A percentile compares a stretch with the other conserved stretches of the same genome.
phyloP scores from a whole-genome alignment of 2,888 invertebrate species.

The Tuta absoluta region DNA sequence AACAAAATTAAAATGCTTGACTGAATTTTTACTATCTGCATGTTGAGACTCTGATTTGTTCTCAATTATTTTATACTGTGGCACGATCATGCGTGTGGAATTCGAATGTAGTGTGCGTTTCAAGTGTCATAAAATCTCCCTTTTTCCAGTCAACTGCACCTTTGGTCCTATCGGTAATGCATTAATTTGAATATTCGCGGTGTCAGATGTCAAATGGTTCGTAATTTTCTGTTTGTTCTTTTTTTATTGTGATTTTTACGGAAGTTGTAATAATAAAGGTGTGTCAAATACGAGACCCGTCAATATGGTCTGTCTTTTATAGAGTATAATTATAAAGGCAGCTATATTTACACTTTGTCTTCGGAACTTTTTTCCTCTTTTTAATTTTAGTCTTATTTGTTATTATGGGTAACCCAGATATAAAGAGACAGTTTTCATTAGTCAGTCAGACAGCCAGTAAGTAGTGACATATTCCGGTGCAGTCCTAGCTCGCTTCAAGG shows the following conservation, averaged over 20 bases:
- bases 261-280: constrained; percentile 49
- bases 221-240: constrained; percentile 74
- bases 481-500: too few species aligned
- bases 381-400: neutral
- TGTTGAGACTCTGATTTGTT: neutral
- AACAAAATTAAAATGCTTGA: neutral
- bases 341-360: neutral
- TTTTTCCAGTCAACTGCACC: constrained; percentile 69
- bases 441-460: too few species aligned
- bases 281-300: constrained; percentile 25
- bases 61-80: neutral
- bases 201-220: constrained; percentile 81
- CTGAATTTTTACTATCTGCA: neutral
- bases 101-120: constrained; percentile 34
- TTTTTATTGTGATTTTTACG: constrained; percentile 63
- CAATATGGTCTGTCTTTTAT: constrained; percentile 35
- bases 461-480: too few species aligned
- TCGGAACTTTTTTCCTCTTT: neutral
- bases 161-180: constrained; percentile 76
- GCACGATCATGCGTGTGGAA: neutral
- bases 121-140: constrained; percentile 66
- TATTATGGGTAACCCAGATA: too few species aligned
- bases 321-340: constrained; percentile 15
- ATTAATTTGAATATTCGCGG: constrained; percentile 82
- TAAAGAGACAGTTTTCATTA: too few species aligned